Evolutionary conservation across 2,797 vertebrate species (phyloP), one percentile per base, ranked within the genome.

Genomic region (Agapornis canus): DNA sequence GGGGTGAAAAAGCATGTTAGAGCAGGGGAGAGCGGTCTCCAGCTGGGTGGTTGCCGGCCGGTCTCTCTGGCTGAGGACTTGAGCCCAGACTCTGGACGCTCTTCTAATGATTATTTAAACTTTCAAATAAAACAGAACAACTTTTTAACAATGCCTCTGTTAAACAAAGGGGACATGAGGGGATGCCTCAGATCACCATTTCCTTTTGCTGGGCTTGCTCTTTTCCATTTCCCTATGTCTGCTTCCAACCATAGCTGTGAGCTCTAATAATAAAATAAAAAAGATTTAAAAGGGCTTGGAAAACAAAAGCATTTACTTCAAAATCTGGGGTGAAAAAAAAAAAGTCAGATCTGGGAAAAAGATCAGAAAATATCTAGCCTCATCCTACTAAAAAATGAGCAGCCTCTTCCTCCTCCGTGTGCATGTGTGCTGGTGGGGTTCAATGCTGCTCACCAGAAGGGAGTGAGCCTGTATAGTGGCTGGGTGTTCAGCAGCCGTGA

Each of bases 401-500:
- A 92, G 20, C 31, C 13, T 63, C 13, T 66, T 63, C 27, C 65
- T 45, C 43, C 49, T 49, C 39, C 21, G 18, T n/a, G 8, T 1
- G 1, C 25, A 3, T 0, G 1, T 27, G 7, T 64, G 25, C 26
- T 23, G 59, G 19, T 39, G 26, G 11, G 4, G 4, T 19, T 43
- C 29, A 48, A 29, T 0, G 1, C 39, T 26, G 26, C 45, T 54
- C 1, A 0, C 40, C 29, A 13, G 35, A 20, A 54, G 19, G 21
- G 29, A 68, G 10, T 0, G 0, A 52, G 57, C 18, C 29, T 1
- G 0, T 26, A 13, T 0, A 0, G 59, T 2, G 6, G 42, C 6
- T 0, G 1, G 16, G 21, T 32, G 45, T 37, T 73, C 37, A 37
- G 45, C 37, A 37, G 49, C 43, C 4, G 0, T 26, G 54, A 27